Percentiles rank a stretch among this genome's conserved stretches.
phyloP scores from a whole-genome alignment of 2,888 invertebrate genomes.

The Protonemura montana region DNA sequence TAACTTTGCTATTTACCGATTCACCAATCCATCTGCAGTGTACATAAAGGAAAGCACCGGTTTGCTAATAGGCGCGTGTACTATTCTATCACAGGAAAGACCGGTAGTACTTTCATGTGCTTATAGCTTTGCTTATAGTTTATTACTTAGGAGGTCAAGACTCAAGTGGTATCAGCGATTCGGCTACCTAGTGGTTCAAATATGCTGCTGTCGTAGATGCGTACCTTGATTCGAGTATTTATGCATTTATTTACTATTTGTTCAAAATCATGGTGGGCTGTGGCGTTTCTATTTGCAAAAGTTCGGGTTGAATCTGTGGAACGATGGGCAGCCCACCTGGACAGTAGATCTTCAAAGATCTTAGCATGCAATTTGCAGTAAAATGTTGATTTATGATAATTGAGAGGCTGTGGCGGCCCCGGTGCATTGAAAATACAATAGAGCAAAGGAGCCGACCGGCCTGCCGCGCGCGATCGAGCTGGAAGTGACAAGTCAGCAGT shows the following conservation, averaged over 20 bases:
- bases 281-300: neutral
- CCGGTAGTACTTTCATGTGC: neutral
- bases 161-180: neutral
- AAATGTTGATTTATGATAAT: conserved; percentile 12
- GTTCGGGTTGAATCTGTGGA: neutral
- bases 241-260: neutral
- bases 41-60: neutral
- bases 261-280: neutral
- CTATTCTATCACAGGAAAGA: neutral
- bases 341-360: neutral
- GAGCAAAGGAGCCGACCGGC: neutral
- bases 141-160: neutral
- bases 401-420: neutral
- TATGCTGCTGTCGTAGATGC: too few species aligned
- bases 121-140: too few species aligned
- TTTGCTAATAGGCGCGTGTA: neutral
- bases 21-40: neutral
- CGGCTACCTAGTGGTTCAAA: neutral
- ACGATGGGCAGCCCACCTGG: neutral
- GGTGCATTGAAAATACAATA: neutral
- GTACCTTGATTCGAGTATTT: neutral
- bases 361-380: conserved; percentile 12
- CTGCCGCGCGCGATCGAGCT: neutral
- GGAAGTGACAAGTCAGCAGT: neutral
- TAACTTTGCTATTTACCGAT: neutral